Evolutionary conservation across 2,797 vertebrate genomes (phyloP).

Genomic region (Denticeps clupeoides): DNA sequence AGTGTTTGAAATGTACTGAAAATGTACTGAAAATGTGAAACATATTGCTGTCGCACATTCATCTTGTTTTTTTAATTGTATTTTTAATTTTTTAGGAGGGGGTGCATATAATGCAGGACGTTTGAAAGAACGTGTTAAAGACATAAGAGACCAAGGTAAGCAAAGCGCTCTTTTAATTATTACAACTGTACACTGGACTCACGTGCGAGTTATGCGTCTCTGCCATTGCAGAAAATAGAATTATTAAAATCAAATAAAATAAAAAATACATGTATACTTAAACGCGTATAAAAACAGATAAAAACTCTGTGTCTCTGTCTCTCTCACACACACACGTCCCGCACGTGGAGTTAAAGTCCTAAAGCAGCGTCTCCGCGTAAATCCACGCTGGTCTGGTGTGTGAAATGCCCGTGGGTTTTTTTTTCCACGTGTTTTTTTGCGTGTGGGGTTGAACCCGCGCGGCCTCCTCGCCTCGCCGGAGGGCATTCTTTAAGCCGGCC

Average conservation of each 20-base stretch:
- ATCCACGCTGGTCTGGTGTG: background rate
- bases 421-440: no score
- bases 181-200: constrained; percentile 7
- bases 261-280: background rate
- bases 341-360: no score
- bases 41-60: background rate
- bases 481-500: constrained; percentile 78
- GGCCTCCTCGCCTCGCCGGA: no score
- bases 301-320: no score
- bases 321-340: no score
- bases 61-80: constrained; percentile 9
- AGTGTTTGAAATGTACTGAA: no score
- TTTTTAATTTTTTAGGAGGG: constrained; percentile 49
- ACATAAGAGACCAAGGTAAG: constrained; percentile 57
- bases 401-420: constrained; percentile 3
- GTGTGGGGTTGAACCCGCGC: no score
- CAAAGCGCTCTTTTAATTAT: constrained; percentile 39
- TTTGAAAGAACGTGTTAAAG: constrained; percentile 46
- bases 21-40: background rate
- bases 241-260: background rate
- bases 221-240: no score
- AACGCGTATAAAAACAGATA: background rate
- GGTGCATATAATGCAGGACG: constrained; percentile 51
- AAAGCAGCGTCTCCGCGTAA: no score
- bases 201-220: no score